phyloP scores from a whole-genome alignment of 2,888 invertebrate species.

The Heliconius hortense region DNA sequence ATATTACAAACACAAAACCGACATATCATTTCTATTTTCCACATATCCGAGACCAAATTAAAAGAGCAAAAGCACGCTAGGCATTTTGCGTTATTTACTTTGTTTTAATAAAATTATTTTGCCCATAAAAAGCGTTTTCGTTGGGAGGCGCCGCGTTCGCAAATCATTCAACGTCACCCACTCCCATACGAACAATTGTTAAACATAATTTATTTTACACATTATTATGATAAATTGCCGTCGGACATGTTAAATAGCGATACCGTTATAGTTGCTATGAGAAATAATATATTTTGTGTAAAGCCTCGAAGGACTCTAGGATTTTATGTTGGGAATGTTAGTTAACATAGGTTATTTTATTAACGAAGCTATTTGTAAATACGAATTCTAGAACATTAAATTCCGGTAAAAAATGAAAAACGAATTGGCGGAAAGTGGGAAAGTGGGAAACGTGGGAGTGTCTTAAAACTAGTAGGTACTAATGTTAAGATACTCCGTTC shows the following conservation, averaged over 20 bases:
- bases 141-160: slow-evolving; percentile 25
- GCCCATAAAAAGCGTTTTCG: slow-evolving; percentile 30
- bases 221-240: slow-evolving; percentile 18
- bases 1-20: not conserved
- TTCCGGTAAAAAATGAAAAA: no score
- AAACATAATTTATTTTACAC: slow-evolving; percentile 18
- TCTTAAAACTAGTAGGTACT: no score
- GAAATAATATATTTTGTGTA: not conserved
- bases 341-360: not conserved
- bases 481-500: no score
- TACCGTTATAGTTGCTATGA: slow-evolving; percentile 13
- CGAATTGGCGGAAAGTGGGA: no score
- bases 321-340: not conserved
- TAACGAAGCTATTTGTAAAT: no score
- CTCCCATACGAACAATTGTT: slow-evolving; percentile 16
- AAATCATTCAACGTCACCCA: slow-evolving; percentile 34
- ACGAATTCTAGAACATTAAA: not conserved
- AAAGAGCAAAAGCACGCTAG: slow-evolving; percentile 41
- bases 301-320: not conserved
- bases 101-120: slow-evolving; percentile 46
- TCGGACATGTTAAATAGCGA: slow-evolving; percentile 13
- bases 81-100: slow-evolving; percentile 47
- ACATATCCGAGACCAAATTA: slow-evolving; percentile 41
- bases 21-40: slow-evolving; percentile 7
- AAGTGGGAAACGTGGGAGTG: no score